These are phyloP conservation scores for Meghimatium bilineatum DNA, from an alignment of 2,888 invertebrate species.

Conservation along the genomic window DNA sequence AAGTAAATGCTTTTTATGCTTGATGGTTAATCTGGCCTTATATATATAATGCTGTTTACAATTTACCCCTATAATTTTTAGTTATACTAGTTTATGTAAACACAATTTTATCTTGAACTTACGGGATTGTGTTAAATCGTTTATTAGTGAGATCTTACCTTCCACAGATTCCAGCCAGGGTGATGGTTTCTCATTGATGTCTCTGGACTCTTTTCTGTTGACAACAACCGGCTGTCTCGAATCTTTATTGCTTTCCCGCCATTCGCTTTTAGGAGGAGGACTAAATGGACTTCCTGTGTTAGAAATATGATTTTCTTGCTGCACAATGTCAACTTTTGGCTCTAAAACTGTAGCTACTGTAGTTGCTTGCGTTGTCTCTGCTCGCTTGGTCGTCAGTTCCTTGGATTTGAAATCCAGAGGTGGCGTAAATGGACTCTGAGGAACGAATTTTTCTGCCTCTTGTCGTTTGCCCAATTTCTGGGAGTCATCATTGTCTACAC, in stretches of 20 bases:
- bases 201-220: not conserved
- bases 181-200: not conserved
- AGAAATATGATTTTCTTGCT: not conserved
- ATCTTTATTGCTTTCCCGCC: not conserved
- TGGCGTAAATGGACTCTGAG: constrained; percentile 24
- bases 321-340: not conserved
- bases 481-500: not conserved
- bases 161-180: constrained; percentile 23
- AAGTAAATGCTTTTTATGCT: too few relatives aligned
- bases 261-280: constrained; percentile 7
- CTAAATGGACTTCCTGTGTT: constrained; percentile 27
- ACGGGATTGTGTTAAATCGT: too few relatives aligned
- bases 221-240: not conserved
- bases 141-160: too few relatives aligned
- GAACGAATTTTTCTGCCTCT: not conserved
- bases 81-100: too few relatives aligned
- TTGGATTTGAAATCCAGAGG: not conserved
- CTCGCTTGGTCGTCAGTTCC: not conserved
- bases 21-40: too few relatives aligned
- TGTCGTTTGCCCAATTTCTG: not conserved
- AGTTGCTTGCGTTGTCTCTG: not conserved
- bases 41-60: too few relatives aligned
- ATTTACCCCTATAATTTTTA: too few relatives aligned
- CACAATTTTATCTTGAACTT: too few relatives aligned
- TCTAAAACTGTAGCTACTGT: not conserved